Base-by-base conservation (phyloP, 35 echinoderm and acorn worm species). In the Apostichopus parvimensis region DNA sequence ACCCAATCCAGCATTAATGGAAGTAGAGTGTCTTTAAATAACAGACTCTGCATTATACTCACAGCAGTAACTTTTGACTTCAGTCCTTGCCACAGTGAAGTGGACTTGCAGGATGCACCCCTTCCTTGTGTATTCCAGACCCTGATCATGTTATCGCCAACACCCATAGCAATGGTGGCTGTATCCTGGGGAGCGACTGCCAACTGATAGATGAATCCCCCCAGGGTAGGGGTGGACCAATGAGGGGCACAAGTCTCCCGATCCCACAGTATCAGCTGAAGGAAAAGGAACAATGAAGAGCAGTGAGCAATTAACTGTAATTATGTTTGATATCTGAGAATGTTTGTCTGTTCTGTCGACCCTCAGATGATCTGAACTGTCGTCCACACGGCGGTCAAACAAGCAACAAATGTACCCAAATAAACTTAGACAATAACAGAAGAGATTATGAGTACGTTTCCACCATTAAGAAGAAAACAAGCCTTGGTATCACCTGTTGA, bases 131-230 rank as follows among this genome's bases (percentile, higher is more conserved):
- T 94, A 73, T 99, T 99, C 97, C 94, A 96, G 13, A 99, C 87
- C 15, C 97, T 79, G 70, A 98, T 98, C 89, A 99, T 93, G 91
- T 93, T 99, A 79, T 99, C 97, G 15, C 97, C 97, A n/a, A 94
- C 95, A 23, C 97, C 97, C 6, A 99, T 62, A 13, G 97, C 97
- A 18, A 99, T 85, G 54, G 93, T 86, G 20, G 89, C 91, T 20
- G 91, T 87, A 87, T 99, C 97, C 15, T 94, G 52, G 17, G 97
- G 93, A 22, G 95, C 93, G 17, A 95, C 52, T 4, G 53, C 71
- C 76, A 99, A 73, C 70, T 82, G 66, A 79, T 99, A 99, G 18
- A 99, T 87, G 91, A 96, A 99, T 13, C 97, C 97, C 59, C 97
- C 97, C 52, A 99, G 84, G 76, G 97, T 94, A 54, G 95, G 91